phyloP scores from a whole-genome alignment of 2,797 vertebrate genomes.

The Halcyon badia region DNA sequence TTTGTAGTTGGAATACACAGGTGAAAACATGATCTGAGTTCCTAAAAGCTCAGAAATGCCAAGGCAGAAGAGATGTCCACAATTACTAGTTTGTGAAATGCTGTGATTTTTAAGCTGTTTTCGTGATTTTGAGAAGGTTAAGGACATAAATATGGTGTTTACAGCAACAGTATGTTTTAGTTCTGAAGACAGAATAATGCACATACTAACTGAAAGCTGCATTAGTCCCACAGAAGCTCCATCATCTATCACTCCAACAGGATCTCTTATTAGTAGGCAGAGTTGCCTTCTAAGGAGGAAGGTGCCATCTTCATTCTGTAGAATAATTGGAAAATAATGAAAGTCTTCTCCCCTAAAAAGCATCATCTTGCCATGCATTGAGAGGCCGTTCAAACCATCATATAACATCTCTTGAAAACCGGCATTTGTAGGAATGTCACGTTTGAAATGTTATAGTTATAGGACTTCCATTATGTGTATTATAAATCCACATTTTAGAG shows the following conservation, averaged over 20 bases:
- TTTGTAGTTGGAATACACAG: neutral
- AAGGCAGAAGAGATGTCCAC: neutral
- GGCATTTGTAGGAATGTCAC: neutral
- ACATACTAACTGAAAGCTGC: neutral
- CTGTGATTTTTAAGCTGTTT: neutral
- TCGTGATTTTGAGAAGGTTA: neutral
- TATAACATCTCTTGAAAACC: neutral
- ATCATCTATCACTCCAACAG: neutral
- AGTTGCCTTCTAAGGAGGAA: neutral
- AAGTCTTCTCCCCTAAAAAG: neutral
- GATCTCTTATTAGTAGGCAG: neutral
- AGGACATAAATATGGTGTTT: neutral
- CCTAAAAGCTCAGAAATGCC: neutral
- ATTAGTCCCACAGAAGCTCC: neutral
- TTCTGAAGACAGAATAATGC: neutral
- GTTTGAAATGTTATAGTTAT: constrained; percentile 2
- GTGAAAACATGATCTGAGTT: neutral
- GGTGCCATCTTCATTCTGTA: neutral
- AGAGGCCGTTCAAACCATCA: neutral
- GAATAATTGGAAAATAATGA: neutral
- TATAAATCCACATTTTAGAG: constrained; percentile 34
- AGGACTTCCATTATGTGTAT: neutral
- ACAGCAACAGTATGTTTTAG: neutral
- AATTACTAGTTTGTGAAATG: neutral
- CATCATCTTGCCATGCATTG: neutral